A percentile compares a stretch with the other conserved stretches of the same genome.
These are phyloP conservation scores for Chelmon rostratus DNA, from an alignment of 2,797 vertebrate species.

Conservation along the genomic window DNA sequence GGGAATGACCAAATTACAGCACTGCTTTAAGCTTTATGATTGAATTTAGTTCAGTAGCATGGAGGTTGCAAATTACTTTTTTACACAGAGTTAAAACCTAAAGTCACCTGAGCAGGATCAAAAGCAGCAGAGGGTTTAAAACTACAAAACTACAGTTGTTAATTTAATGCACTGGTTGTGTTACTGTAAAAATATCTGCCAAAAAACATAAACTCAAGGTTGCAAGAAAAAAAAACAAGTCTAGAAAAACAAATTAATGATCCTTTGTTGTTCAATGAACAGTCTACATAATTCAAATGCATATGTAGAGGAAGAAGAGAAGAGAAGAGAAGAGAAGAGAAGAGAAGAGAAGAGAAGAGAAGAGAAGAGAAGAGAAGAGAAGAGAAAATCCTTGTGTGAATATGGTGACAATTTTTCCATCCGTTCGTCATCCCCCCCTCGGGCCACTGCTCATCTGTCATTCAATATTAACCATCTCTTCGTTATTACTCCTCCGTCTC, in stretches of 20 bases:
- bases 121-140: background rate
- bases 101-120: background rate
- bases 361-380: background rate
- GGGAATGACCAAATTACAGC: background rate
- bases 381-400: constrained; percentile 20
- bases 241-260: constrained; percentile 9
- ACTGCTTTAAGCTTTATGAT: background rate
- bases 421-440: constrained; percentile 45
- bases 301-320: background rate
- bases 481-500: constrained; percentile 68
- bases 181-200: background rate
- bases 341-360: background rate
- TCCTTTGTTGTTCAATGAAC: constrained; percentile 13
- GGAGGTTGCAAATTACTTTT: background rate
- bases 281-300: background rate
- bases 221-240: background rate
- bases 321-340: background rate
- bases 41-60: background rate
- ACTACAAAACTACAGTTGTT: background rate
- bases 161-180: background rate
- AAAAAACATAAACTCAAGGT: background rate
- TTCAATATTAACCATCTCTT: constrained; percentile 76
- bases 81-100: background rate
- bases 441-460: constrained; percentile 74
- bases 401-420: constrained; percentile 57